Conservation (phyloP, 2,888 invertebrate species). For the Dyspetes luteomarginatus region DNA sequence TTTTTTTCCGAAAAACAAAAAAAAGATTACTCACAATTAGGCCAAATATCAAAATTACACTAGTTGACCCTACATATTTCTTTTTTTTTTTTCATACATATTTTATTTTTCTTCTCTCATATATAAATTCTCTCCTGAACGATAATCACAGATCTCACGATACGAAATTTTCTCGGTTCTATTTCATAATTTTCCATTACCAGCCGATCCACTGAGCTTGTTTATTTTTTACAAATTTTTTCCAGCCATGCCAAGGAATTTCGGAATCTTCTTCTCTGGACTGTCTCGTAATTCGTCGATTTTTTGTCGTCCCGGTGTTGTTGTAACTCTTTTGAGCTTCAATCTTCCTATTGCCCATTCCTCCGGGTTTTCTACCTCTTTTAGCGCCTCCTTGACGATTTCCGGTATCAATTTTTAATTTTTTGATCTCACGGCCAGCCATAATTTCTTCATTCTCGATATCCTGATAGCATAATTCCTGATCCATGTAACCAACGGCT, state of each 20-base stretch:
- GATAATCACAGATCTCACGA: constrained; percentile 47
- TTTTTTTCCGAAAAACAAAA: too few species aligned
- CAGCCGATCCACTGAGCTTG: constrained; percentile 77
- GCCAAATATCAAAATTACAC: too few species aligned
- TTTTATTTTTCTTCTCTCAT: background rate
- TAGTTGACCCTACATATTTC: background rate
- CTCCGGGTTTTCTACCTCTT: constrained; percentile 1
- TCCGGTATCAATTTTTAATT: too few species aligned
- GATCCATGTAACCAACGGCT: constrained; percentile 80
- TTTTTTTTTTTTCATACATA: background rate
- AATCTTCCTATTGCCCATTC: background rate
- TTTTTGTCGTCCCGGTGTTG: constrained; percentile 4
- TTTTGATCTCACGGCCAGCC: constrained; percentile 17
- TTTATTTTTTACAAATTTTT: constrained; percentile 73
- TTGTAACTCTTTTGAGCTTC: background rate
- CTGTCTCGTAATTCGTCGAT: background rate
- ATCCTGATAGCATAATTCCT: constrained; percentile 79
- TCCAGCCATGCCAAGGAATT: constrained; percentile 80
- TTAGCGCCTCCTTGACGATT: constrained; percentile 7
- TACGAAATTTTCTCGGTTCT: constrained; percentile 44
- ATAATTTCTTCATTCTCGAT: constrained; percentile 75
- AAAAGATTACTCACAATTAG: too few species aligned
- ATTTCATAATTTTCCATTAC: constrained; percentile 65
- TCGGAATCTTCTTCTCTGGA: constrained; percentile 74
- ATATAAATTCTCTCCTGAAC: background rate